These are phyloP conservation scores for Cecropterus lyciades DNA, from an alignment of 1,140 invertebrate genomes.

Conservation along the genomic window DNA sequence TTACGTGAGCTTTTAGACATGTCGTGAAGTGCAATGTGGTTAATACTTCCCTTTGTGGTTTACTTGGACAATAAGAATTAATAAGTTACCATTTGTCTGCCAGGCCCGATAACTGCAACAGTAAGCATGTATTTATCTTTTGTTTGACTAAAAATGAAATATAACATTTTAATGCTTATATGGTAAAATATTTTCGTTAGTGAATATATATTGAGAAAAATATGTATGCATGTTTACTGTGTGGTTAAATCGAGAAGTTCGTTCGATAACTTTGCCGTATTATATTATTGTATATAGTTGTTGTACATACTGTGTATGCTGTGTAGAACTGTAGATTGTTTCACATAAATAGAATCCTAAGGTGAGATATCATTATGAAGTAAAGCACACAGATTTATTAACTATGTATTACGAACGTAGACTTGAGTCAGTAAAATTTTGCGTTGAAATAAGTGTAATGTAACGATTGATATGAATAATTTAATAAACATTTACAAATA, in stretches of 20 bases:
- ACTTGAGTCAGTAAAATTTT: slow-evolving; percentile 1
- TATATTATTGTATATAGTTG: slow-evolving; percentile 78
- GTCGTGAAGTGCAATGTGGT: background rate
- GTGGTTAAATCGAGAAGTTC: slow-evolving; percentile 44
- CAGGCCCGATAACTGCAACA: slow-evolving; percentile 32
- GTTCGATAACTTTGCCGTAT: slow-evolving; percentile 55
- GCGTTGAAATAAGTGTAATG: slow-evolving; percentile 1
- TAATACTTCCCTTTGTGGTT: slow-evolving; percentile 10
- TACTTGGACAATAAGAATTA: slow-evolving; percentile 65
- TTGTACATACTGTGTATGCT: slow-evolving; percentile 81
- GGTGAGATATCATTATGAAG: slow-evolving; percentile 36
- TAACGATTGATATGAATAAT: slow-evolving; percentile 17
- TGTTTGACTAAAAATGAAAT: slow-evolving; percentile 15
- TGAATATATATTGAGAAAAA: slow-evolving; percentile 19
- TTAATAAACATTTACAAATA: slow-evolving; percentile 6
- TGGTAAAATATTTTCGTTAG: slow-evolving; percentile 8
- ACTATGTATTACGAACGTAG: slow-evolving; percentile 9
- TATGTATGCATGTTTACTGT: slow-evolving; percentile 48
- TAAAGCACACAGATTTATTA: slow-evolving; percentile 16
- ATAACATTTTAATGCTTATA: slow-evolving; percentile 38
- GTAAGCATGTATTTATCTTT: slow-evolving; percentile 46
- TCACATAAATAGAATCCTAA: slow-evolving; percentile 66
- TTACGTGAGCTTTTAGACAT: background rate
- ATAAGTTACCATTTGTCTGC: slow-evolving; percentile 64
- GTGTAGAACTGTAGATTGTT: slow-evolving; percentile 77